These are phyloP conservation scores for Pachyuromys duprasi DNA, from an alignment of 2,797 vertebrate species.

Conservation along the genomic window DNA sequence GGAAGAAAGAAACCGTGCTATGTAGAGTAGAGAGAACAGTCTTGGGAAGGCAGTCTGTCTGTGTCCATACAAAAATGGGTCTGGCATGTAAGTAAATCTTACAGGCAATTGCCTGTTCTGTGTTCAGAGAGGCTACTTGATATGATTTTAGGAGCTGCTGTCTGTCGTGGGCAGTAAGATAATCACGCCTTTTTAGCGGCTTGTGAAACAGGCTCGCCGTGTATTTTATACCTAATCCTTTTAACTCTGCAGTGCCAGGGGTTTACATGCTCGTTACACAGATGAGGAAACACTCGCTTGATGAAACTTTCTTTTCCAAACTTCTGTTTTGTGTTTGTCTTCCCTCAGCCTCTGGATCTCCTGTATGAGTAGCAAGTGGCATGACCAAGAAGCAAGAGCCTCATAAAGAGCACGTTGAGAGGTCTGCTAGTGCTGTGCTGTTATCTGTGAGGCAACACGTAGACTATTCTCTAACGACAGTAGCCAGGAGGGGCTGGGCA, in stretches of 20 bases:
- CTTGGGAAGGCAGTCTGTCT: constrained; percentile 1
- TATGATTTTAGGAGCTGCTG: neutral
- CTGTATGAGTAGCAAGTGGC: neutral
- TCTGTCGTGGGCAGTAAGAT: constrained; percentile 16
- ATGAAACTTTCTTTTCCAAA: neutral
- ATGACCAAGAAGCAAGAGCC: neutral
- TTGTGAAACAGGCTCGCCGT: neutral
- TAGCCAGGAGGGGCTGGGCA: neutral
- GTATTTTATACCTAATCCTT: constrained; percentile 6
- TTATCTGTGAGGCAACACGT: neutral
- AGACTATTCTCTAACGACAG: constrained; percentile 14
- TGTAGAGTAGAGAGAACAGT: neutral
- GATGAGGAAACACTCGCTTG: neutral
- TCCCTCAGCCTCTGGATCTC: neutral
- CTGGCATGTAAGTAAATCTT: neutral
- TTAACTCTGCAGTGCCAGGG: neutral
- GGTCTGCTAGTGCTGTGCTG: neutral
- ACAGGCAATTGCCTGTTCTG: neutral
- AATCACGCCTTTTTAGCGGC: neutral
- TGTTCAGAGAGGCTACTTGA: neutral
- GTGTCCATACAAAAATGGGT: neutral
- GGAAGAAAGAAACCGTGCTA: neutral
- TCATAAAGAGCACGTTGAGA: neutral
- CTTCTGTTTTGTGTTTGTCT: neutral
- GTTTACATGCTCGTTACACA: neutral